Percentiles rank a stretch among this genome's conserved stretches.
Conservation (phyloP, 1,140 invertebrate species). For the Glomeris maerens region DNA sequence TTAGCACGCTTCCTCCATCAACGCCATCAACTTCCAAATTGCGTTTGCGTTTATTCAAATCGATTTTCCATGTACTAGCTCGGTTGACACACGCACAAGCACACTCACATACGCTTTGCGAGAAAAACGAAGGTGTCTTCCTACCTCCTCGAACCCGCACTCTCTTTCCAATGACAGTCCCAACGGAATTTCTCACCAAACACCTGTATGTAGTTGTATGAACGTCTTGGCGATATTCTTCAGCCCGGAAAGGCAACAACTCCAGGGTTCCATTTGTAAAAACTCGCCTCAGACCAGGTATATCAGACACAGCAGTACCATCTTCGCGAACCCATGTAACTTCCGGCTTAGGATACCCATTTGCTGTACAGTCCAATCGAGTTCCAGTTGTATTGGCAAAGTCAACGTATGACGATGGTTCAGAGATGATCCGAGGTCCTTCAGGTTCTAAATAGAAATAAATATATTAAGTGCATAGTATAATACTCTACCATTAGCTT, state of each 20-base stretch:
- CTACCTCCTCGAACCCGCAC: background rate
- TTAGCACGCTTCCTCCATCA: no score
- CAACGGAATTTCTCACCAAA: background rate
- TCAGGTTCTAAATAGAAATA: background rate
- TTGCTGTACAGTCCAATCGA: slow-evolving; percentile 77
- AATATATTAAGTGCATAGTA: no score
- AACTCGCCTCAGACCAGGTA: slow-evolving; percentile 71
- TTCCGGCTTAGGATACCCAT: slow-evolving; percentile 75
- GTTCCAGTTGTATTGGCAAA: slow-evolving; percentile 88
- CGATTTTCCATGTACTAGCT: no score
- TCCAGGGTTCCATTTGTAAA: background rate
- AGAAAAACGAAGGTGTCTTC: no score
- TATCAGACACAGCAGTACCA: slow-evolving; percentile 73
- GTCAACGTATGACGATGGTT: slow-evolving; percentile 40
- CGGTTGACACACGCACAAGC: no score
- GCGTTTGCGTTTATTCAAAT: no score
- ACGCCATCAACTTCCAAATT: no score
- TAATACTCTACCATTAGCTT: no score
- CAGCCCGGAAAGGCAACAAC: background rate
- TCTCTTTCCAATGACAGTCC: background rate
- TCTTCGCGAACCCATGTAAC: slow-evolving; percentile 82
- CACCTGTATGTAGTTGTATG: background rate
- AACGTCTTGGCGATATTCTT: background rate
- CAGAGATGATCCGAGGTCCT: background rate
- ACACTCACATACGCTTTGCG: no score